Conservation (phyloP, 2,797 vertebrate species). For the Pantherophis alleghaniensis region DNA sequence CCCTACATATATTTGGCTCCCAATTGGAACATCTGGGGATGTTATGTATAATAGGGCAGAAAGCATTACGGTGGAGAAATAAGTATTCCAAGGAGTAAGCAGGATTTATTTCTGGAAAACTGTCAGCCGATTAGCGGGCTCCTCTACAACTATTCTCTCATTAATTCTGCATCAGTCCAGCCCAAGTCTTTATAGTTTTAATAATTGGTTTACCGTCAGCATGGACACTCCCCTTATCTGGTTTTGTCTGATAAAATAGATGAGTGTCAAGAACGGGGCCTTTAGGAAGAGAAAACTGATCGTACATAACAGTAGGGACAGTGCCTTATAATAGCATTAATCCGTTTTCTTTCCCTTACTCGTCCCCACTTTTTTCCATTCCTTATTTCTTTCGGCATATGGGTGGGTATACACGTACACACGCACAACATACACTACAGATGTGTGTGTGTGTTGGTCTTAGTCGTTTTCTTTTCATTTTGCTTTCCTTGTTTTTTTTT, state of each 20-base stretch:
- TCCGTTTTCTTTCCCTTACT: too few relatives aligned
- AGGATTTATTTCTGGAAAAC: neutral
- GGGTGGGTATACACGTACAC: too few relatives aligned
- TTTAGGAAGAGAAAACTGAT: neutral
- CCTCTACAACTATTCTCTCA: neutral
- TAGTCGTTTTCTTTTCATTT: neutral
- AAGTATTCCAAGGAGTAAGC: neutral
- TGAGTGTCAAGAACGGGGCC: neutral
- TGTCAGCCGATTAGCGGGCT: neutral
- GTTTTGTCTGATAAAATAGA: neutral
- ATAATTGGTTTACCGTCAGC: neutral
- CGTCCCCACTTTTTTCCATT: neutral
- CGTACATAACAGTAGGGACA: neutral
- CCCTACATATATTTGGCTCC: neutral
- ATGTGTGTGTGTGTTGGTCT: neutral
- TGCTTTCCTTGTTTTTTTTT: too few relatives aligned
- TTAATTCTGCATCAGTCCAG: neutral
- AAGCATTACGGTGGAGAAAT: neutral
- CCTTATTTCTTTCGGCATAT: neutral
- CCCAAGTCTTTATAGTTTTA: neutral
- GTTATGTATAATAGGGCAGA: neutral
- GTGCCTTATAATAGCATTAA: neutral
- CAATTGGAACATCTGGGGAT: neutral
- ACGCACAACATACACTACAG: neutral
- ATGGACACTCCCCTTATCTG: neutral